These are phyloP conservation scores for Chorisops tibialis DNA, from an alignment of 2,888 invertebrate genomes.

Conservation along the genomic window DNA sequence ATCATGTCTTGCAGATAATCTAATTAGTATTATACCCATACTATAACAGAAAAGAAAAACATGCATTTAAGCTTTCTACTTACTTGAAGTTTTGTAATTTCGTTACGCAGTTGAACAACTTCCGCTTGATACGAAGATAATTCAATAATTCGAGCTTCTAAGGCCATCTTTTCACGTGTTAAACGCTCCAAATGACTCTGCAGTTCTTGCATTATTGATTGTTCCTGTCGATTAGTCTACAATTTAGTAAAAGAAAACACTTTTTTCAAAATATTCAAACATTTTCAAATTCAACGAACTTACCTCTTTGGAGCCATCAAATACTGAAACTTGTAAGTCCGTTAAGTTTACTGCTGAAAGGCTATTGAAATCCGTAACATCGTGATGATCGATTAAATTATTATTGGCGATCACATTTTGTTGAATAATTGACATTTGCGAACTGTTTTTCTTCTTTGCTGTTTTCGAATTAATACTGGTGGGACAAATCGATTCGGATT, in stretches of 20 bases:
- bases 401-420: slow-evolving; percentile 35
- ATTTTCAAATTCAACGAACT: too few species aligned
- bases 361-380: slow-evolving; percentile 22
- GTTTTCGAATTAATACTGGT: slow-evolving; percentile 37
- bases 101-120: slow-evolving; percentile 63
- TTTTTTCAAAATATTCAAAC: too few species aligned
- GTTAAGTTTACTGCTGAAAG: slow-evolving; percentile 11
- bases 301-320: slow-evolving; percentile 35
- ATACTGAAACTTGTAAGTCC: slow-evolving; percentile 27
- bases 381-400: slow-evolving; percentile 34
- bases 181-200: slow-evolving; percentile 62
- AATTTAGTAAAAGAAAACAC: neutral
- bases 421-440: slow-evolving; percentile 41
- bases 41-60: too few species aligned
- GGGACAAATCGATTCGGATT: slow-evolving; percentile 23
- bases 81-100: slow-evolving; percentile 70
- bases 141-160: slow-evolving; percentile 62
- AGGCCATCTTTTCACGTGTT: slow-evolving; percentile 62
- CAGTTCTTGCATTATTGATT: slow-evolving; percentile 58
- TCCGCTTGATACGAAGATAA: slow-evolving; percentile 65
- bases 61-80: too few species aligned
- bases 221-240: slow-evolving; percentile 22
- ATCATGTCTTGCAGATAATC: too few species aligned
- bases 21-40: too few species aligned
- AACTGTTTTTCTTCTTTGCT: slow-evolving; percentile 41